These are phyloP conservation scores for Loris lydekkerianus DNA, from an alignment of 2,797 vertebrate genomes.

Conservation along the genomic window DNA sequence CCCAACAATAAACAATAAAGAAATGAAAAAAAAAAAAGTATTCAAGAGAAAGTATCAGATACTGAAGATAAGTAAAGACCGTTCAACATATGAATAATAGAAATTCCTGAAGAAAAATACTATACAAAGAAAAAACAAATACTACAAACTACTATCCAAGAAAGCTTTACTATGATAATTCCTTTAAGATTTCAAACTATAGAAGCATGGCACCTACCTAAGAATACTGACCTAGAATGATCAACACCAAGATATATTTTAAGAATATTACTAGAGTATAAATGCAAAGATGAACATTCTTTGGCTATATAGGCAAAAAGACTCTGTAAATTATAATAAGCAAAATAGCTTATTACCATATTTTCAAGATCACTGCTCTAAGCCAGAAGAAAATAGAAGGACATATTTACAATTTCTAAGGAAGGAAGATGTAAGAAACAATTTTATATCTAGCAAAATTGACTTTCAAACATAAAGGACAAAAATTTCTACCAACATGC, in stretches of 20 bases:
- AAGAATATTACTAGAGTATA: neutral
- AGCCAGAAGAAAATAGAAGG: slow-evolving; percentile 5
- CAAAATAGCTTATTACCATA: neutral
- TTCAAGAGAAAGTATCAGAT: neutral
- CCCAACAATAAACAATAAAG: too few relatives aligned
- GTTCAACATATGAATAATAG: neutral
- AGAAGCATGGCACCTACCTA: neutral
- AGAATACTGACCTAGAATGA: neutral
- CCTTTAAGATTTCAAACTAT: slow-evolving; percentile 24
- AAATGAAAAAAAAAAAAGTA: too few relatives aligned
- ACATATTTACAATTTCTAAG: slow-evolving; percentile 37
- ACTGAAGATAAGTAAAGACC: neutral
- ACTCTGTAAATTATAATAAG: neutral
- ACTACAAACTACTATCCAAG: slow-evolving; percentile 1
- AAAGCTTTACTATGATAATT: neutral
- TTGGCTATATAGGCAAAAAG: slow-evolving; percentile 19
- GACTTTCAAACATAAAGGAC: slow-evolving; percentile 1
- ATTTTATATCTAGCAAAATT: slow-evolving; percentile 14
- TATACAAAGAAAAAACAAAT: neutral
- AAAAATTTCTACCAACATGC: slow-evolving; percentile 14
- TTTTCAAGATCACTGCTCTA: neutral
- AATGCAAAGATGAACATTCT: neutral
- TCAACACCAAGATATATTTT: neutral
- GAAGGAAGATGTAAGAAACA: neutral
- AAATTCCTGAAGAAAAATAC: neutral